Conservation (phyloP, 2,113 vertebrate species). For the Odontesthes bonariensis region DNA sequence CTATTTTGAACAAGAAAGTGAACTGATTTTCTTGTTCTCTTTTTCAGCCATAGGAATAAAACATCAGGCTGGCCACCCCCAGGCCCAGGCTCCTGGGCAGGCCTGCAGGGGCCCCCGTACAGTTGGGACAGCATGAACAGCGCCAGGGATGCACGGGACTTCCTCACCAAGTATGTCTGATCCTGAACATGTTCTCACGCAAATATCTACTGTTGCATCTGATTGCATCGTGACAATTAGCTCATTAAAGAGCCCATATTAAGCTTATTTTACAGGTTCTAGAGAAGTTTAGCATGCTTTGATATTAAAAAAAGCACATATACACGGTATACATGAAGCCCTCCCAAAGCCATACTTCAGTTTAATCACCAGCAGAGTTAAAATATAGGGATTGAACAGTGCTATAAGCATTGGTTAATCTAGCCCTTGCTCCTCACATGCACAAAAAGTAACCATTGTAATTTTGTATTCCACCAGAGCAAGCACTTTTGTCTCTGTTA, state of each 20-base stretch:
- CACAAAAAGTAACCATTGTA: neutral
- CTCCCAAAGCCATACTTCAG: neutral
- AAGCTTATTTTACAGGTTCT: too few species aligned
- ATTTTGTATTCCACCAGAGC: neutral
- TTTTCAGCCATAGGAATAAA: conserved; percentile 92
- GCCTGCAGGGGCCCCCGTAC: conserved; percentile 92
- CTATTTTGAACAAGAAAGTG: too few species aligned
- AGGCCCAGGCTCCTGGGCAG: conserved; percentile 88
- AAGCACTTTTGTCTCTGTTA: neutral
- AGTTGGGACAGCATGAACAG: conserved; percentile 95
- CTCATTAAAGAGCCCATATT: too few species aligned
- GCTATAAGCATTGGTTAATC: neutral
- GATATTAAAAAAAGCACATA: too few species aligned
- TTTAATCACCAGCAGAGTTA: neutral
- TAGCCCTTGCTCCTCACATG: neutral
- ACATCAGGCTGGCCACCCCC: conserved; percentile 94
- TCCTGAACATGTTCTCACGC: neutral
- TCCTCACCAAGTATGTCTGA: conserved; percentile 89
- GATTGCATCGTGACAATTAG: neutral
- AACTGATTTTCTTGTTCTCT: neutral
- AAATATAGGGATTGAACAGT: neutral
- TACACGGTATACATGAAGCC: neutral
- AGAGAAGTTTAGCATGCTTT: too few species aligned
- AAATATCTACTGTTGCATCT: neutral
- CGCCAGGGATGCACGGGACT: conserved; percentile 87